These are phyloP conservation scores for Corapipo altera DNA, from an alignment of 2,113 vertebrate genomes.

Conservation along the genomic window DNA sequence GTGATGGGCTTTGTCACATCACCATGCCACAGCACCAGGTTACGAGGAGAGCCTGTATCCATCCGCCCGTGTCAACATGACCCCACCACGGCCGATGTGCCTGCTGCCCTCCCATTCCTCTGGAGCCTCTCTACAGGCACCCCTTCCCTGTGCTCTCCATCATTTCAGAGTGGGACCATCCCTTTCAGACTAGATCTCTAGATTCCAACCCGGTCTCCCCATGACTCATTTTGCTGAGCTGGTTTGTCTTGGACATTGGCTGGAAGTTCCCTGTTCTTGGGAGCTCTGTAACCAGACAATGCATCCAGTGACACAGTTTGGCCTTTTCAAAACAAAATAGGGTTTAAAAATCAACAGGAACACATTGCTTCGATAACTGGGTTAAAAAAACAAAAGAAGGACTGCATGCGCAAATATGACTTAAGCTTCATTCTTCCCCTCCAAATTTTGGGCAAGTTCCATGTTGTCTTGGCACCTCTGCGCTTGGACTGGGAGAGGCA, in stretches of 20 bases:
- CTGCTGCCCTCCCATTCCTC: not conserved
- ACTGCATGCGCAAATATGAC: not conserved
- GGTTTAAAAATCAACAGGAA: constrained; percentile 37
- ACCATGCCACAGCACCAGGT: fast-evolving
- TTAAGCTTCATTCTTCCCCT: not conserved
- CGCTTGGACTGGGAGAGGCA: not conserved
- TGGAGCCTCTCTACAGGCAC: not conserved
- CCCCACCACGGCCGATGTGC: fast-evolving
- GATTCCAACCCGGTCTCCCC: not conserved
- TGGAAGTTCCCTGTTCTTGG: not conserved
- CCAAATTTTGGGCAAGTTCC: not conserved
- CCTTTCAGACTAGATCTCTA: not conserved
- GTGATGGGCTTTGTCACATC: not conserved
- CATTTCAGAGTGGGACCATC: not conserved
- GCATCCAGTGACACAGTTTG: not conserved
- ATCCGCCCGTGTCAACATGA: fast-evolving
- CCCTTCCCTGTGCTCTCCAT: not conserved
- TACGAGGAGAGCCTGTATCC: not conserved
- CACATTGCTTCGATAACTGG: not conserved
- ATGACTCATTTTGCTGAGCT: not conserved
- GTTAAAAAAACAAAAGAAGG: constrained; percentile 43
- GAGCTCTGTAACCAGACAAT: constrained; percentile 18
- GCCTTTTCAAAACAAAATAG: constrained; percentile 21
- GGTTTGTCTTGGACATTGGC: not conserved
- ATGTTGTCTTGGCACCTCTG: not conserved